Base-by-base conservation (phyloP, 2,113 vertebrate genomes). In the Lycaon pictus region DNA sequence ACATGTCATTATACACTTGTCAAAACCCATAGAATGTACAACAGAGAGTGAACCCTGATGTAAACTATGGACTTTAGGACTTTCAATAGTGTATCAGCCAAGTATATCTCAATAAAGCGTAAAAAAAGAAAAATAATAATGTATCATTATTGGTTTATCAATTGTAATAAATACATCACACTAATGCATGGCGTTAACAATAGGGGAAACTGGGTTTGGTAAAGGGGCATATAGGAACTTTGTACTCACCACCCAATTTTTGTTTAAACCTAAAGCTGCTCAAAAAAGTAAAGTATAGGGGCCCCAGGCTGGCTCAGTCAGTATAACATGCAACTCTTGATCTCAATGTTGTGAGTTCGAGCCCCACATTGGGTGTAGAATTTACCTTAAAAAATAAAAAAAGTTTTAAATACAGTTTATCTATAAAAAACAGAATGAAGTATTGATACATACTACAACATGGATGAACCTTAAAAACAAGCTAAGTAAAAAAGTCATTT, bases 261-360 rank as follows among this genome's bases (percentile, higher is more conserved):
- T 87, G 12, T 85, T 58, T 94, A 86, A 89, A 93, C 56, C 51
- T 94, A 80, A 93, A 90, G 55, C 16, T 62, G 29, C 37, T 72
- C 17, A 35, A 88, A 88, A 23, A 88, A 79, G 20, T 51, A 51
- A 76, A 51, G 43, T 51, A 51, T 77, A 51, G 74, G 43, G 74
- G 74, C 7, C 7, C 13, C 43, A 27, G 74, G 74, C 43, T 77
- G 43, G 25, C 25, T 51, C 43, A 76, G 43, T 51, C 13, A 1
- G 74, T 77, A 48, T 1, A 51, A 25, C 48, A 16, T 77, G 43
- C 3, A 25, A 77, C 43, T 77, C 43, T 51, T 77, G 43, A 77
- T 51, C 25, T 51, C 3, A 7, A 43, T 43, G 23, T 77, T 77
- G 23, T 76, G 72, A 27, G 43, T 76, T 51, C 13, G 1, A 76